Evolutionary conservation across 2,888 invertebrate species (phyloP), one percentile per base, ranked within the genome.

Genomic region (Agriopis aurantiaria): DNA sequence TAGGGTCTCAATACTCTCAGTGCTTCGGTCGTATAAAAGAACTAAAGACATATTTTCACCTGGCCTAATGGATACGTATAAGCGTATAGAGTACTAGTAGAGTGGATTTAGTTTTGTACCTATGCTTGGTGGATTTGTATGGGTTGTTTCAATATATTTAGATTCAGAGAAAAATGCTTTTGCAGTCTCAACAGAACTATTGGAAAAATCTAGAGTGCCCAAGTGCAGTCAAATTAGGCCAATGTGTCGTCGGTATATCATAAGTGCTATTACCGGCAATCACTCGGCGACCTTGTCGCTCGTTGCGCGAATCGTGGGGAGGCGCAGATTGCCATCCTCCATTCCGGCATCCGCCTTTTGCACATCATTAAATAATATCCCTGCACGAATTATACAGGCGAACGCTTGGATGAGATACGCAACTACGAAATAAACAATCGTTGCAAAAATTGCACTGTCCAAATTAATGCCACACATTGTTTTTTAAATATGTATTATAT

Each of bases 251-350:
- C 84, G 78, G 85, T 85, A 84, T 87, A 87, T 88, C 86, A 85
- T 87, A 89, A 90, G 88, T 87, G 88, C 80, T 75, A 87, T 93
- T 93, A 93, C 90, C 83, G 87, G 84, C 93, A 93, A 94, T 94
- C 93, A 93, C 89, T 83, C 86, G 81, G 78, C 88, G 93, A 92
- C 94, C 93, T 93, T 93, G 93, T 85, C 80, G 90, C 93, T 93
- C 87, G 91, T 93, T 93, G 92, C 85, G 88, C 87, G 88, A 89
- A 90, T 90, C 91, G 93, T 90, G 91, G 94, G 93, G 93, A 90
- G 89, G 82, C 85, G 86, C 89, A 90, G 91, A 91, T 92, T 91
- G 91, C 84, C 90, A 89, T 91, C 89, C 88, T 92, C 87, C 90
- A 90, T 87, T 86, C 88, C 85, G 87, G 87, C 91, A 92, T 92